Conservation (phyloP, 2,888 invertebrate species). For the Pharmacophagus antenor region DNA sequence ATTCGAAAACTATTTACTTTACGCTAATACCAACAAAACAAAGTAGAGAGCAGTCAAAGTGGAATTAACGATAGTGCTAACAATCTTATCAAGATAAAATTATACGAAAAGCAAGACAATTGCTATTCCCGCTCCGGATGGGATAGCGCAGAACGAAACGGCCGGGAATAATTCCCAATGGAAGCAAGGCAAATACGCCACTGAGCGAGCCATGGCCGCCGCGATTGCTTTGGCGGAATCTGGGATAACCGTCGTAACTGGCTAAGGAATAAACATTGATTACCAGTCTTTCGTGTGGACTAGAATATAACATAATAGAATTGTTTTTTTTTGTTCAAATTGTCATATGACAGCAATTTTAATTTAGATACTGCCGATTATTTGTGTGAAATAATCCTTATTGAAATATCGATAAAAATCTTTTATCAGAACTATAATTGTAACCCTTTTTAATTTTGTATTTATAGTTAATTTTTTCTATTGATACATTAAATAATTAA, state of each 20-base stretch:
- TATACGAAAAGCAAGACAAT: conserved; percentile 32
- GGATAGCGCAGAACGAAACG: conserved; percentile 38
- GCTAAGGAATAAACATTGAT: conserved; percentile 29
- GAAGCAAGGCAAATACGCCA: conserved; percentile 44
- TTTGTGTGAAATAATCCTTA: too few species aligned
- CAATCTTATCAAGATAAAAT: conserved; percentile 33
- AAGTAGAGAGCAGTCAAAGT: conserved; percentile 28
- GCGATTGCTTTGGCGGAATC: conserved; percentile 41
- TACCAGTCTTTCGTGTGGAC: conserved; percentile 11
- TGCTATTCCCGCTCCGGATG: conserved; percentile 28
- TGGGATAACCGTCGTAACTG: conserved; percentile 29
- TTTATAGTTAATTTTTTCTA: too few species aligned
- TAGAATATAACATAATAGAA: conserved; percentile 18
- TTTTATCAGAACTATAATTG: too few species aligned
- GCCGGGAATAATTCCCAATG: conserved; percentile 49
- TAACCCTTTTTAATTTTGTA: too few species aligned
- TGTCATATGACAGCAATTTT: not conserved
- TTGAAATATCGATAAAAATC: too few species aligned
- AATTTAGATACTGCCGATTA: too few species aligned
- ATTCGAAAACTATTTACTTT: conserved; percentile 16
- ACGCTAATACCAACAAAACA: conserved; percentile 26
- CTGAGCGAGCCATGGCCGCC: conserved; percentile 40
- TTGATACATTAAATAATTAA: too few species aligned
- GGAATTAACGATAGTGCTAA: conserved; percentile 33
- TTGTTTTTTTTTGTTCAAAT: not conserved